phyloP scores from a whole-genome alignment of 2,888 invertebrate genomes.

The Ommatoiulus sabulosus region DNA sequence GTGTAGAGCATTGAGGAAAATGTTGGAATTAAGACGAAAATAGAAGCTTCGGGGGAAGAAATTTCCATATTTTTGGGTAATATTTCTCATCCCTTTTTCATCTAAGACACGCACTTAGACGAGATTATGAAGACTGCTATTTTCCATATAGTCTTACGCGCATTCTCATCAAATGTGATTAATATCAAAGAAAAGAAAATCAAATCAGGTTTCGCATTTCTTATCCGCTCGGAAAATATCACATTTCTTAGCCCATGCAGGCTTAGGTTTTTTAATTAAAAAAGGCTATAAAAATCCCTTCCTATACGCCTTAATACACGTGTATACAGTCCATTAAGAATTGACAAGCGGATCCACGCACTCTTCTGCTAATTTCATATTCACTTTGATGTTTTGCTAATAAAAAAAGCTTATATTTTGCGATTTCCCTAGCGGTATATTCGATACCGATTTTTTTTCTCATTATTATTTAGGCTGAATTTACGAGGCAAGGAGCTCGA shows the following conservation, averaged over 20 bases:
- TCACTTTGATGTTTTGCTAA: constrained; percentile 34
- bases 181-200: neutral
- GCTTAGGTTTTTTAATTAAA: constrained; percentile 8
- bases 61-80: neutral
- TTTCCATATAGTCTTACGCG: neutral
- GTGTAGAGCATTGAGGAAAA: neutral
- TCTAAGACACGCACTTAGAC: neutral
- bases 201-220: neutral
- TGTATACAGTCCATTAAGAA: neutral
- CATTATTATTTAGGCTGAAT: constrained; percentile 20
- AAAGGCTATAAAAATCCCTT: neutral
- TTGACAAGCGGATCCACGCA: constrained; percentile 17
- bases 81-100: neutral
- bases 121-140: neutral
- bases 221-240: neutral
- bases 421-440: constrained; percentile 8
- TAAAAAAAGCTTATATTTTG: constrained; percentile 25
- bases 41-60: neutral
- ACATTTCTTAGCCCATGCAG: neutral
- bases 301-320: neutral
- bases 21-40: neutral
- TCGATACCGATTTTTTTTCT: constrained; percentile 1
- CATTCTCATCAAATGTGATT: neutral
- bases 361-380: constrained; percentile 2
- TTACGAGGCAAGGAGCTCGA: neutral